phyloP scores from a whole-genome alignment of 2,888 invertebrate genomes.

The Petrolisthes manimaculis region DNA sequence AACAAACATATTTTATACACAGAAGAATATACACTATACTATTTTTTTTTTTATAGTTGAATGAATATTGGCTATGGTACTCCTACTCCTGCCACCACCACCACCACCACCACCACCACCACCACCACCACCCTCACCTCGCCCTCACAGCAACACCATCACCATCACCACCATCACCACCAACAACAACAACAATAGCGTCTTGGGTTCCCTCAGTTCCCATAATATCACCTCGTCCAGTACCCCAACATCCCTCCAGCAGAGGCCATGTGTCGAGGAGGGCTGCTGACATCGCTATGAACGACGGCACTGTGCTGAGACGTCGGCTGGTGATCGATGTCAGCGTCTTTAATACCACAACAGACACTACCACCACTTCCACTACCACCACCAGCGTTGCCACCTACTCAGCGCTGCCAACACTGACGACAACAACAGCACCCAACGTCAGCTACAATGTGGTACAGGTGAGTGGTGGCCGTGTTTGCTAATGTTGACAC shows the following conservation, averaged over 20 bases:
- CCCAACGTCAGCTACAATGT: background rate
- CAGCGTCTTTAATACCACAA: constrained; percentile 17
- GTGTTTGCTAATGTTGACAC: background rate
- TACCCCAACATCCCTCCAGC: background rate
- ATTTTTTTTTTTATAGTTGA: background rate
- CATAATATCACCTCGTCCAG: background rate
- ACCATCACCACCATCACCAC: background rate
- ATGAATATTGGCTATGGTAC: background rate
- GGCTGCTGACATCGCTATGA: background rate
- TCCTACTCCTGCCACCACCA: background rate
- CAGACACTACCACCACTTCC: background rate
- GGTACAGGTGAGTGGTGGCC: too few relatives aligned
- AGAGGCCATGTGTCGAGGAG: background rate
- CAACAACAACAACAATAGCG: background rate
- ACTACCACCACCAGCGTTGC: background rate
- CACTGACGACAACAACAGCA: background rate
- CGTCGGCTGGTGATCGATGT: constrained; percentile 24
- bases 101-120: background rate
- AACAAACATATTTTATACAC: too few relatives aligned
- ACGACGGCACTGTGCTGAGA: constrained; percentile 22
- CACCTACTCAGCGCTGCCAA: background rate
- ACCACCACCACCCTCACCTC: background rate
- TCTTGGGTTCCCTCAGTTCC: background rate
- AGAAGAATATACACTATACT: too few relatives aligned
- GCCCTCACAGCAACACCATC: background rate